These are phyloP conservation scores for Scaptomyza flava DNA, from an alignment of 2,888 invertebrate genomes.

Conservation along the genomic window DNA sequence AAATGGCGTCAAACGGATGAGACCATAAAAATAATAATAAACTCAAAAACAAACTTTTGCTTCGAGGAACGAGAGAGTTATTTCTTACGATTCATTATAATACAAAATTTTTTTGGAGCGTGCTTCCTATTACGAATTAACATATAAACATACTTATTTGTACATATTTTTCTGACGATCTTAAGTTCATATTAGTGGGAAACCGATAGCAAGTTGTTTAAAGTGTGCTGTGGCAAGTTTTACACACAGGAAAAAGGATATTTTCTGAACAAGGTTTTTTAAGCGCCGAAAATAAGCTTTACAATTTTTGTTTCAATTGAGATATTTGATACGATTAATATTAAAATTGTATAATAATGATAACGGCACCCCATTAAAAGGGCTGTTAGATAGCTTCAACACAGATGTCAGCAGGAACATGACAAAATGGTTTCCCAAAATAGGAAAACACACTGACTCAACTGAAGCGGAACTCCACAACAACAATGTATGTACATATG, in stretches of 20 bases:
- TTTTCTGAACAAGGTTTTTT: no score
- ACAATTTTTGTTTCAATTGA: no score
- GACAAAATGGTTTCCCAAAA: constrained; percentile 21
- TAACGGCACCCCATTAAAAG: not conserved
- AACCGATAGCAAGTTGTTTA: no score
- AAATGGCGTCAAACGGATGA: constrained; percentile 27
- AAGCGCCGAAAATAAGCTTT: no score
- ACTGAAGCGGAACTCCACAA: constrained; percentile 1
- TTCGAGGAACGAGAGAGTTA: not conserved
- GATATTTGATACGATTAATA: no score
- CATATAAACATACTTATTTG: not conserved
- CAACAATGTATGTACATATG: not conserved
- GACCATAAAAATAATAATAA: constrained; percentile 11
- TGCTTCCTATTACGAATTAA: constrained; percentile 14
- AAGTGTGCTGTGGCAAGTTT: no score
- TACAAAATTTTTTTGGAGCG: not conserved
- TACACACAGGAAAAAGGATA: no score
- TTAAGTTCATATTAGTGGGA: no score
- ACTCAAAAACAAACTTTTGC: not conserved
- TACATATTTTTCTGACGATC: no score
- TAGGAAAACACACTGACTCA: constrained; percentile 11
- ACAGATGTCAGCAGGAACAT: constrained; percentile 6
- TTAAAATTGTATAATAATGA: no score
- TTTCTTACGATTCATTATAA: constrained; percentile 1
- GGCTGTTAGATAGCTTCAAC: not conserved